phyloP scores from a whole-genome alignment of 2,113 vertebrate species.

The Ophthalmotilapia sp. region DNA sequence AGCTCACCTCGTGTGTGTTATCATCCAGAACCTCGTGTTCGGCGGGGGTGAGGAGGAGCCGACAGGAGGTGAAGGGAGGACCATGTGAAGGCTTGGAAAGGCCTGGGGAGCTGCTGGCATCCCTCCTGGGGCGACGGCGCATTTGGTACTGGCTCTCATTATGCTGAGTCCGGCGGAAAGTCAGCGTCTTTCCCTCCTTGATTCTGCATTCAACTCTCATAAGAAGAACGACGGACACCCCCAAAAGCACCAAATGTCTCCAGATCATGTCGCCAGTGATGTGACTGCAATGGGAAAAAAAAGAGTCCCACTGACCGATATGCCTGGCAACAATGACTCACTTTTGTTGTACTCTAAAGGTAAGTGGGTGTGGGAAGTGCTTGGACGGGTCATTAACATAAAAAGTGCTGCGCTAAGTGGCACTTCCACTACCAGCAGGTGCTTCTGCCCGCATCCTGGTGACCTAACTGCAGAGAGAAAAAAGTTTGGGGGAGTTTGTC shows the following conservation, averaged over 20 bases:
- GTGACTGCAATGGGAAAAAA: neutral
- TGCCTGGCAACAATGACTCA: neutral
- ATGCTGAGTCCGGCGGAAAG: conserved; percentile 34
- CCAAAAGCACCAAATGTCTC: conserved; percentile 1
- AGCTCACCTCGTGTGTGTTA: conserved; percentile 70
- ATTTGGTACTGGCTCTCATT: neutral
- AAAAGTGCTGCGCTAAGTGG: conserved; percentile 49
- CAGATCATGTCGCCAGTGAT: conserved; percentile 28
- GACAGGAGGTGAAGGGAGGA: conserved; percentile 51
- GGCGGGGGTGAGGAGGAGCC: conserved; percentile 33
- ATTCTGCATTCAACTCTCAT: neutral
- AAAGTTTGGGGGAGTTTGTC: neutral
- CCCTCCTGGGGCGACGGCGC: conserved; percentile 35
- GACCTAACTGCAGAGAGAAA: neutral
- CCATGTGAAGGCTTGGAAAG: neutral
- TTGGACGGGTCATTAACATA: conserved; percentile 44
- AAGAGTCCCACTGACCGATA: neutral
- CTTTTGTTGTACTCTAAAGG: neutral
- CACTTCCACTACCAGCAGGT: conserved; percentile 26
- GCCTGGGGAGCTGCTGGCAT: neutral
- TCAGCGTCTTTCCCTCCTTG: conserved; percentile 16
- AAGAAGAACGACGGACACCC: neutral
- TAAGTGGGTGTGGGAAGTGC: conserved; percentile 11
- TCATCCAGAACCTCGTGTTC: conserved; percentile 55
- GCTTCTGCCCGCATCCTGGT: conserved; percentile 47